Base-by-base conservation (phyloP, 2,797 vertebrate species). In the Calcarius lapponicus region DNA sequence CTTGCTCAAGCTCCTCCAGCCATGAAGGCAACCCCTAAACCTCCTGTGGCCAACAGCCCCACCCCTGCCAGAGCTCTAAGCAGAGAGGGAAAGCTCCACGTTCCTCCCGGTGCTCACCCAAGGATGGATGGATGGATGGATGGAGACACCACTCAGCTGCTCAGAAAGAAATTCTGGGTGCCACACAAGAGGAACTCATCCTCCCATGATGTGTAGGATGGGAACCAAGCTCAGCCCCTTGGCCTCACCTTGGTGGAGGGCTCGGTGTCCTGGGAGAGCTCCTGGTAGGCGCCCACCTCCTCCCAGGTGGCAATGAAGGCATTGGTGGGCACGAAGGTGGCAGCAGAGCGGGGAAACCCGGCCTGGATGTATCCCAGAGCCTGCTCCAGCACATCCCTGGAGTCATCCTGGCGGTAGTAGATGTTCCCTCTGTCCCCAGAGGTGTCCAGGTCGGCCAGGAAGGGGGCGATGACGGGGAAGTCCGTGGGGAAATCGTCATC, bases 381-480 rank as follows among this genome's bases (percentile, higher is more conserved):
- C 86, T 93, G 97, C 82, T 97, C 97, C 95, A 99, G 97, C 43
- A 99, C 96, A 0, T 96, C 95, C 0, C 94, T 96, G 10, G 98
- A 98, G 74, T 98, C 97, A 0, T 99, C 99, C 94, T 99, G 98
- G 9, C 99, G 97, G 93, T 99, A 99, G 93, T 98, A 98, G 94
- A 99, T 97, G 93, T 98, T 96, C 82, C 99, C 99, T 89, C 96
- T 98, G 74, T 98, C 98, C 6, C 96, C 93, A 6, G 98, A 99
- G 53, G 99, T 99, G 98, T 99, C 99, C 1, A 99, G 98, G 97
- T 99, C 99, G 0, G 99, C 98, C 74, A 99, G 98, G 97, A 99
- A 99, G 8, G 99, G 99, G 5, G 99, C 99, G 21, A 99, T 97
- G 75, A 98, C 98, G 0, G 99, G 99, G 97, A 99, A 99, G 93